Base-by-base conservation (phyloP, 92 coral and sea anemone genomes). In the Pocillopora grandis region DNA sequence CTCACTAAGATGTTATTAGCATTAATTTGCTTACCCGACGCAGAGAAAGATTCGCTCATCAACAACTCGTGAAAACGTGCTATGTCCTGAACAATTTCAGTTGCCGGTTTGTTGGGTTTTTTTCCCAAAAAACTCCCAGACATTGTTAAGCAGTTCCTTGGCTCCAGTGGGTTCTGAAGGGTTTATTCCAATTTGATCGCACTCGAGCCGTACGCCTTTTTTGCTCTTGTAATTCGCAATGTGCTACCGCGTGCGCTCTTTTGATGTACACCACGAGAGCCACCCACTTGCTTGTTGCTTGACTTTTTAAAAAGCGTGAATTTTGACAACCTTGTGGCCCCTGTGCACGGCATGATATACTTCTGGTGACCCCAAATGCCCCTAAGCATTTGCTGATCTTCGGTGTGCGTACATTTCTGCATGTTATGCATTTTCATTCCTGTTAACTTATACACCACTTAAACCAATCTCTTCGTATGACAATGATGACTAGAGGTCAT, bases 71-170 rank as follows among this genome's bases (percentile, higher is more conserved):
- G 76, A 33, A 71, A 71, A 17, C 76, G 76, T 0, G 33, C 18
- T 14, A 58, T 58, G 70, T 66, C 70, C 55, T 71, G 76, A 58
- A 71, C 76, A 71, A 71, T 71, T 71, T 71, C 76, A 6, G 76
- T 71, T 36, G 9, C 76, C 23, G 76, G 21, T 42, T 71, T 71
- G 57, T 42, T 71, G 2, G 60, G 76, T 20, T 71, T 33, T 33
- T n/a, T 72, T 23, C 8, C 62, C 77, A 72, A 49, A 72, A n/a
- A 48, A 36, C 15, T 61, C 77, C 77, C 77, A 72, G 55, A 35
- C 20, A 8, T 48, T 48, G 61, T 72, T 72, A 12, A 72, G 77
- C 19, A 17, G 14, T 18, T 17, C 12, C 21, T 72, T 72, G 14
- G 77, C 77, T 66, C 37, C 70, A n/a, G 70, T 36, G 76, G 58